Evolutionary conservation across 1,140 invertebrate species (phyloP).

Genomic region (Thaumatotibia leucotreta): DNA sequence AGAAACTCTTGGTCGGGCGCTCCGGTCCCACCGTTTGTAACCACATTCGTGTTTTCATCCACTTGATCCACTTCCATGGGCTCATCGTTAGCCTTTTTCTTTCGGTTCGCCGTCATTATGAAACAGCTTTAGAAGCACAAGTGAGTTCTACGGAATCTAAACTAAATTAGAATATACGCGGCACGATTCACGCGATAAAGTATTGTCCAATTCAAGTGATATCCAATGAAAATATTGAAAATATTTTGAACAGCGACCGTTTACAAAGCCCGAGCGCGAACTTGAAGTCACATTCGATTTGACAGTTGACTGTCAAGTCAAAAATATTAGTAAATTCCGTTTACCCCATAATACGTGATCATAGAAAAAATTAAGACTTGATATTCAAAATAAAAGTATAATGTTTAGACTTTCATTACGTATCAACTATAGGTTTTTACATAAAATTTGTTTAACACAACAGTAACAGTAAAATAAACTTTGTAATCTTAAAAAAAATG

Average conservation of each 20-base stretch:
- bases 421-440: no score
- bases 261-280: constrained; percentile 9
- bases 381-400: no score
- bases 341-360: not conserved
- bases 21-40: constrained; percentile 22
- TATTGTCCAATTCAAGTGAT: not conserved
- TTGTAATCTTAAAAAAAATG: no score
- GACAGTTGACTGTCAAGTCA: not conserved
- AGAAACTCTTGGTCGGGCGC: constrained; percentile 27
- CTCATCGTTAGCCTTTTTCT: constrained; percentile 44
- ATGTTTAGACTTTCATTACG: no score
- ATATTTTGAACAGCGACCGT: constrained; percentile 18
- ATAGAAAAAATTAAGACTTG: not conserved
- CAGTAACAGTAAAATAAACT: no score
- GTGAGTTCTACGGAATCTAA: not conserved
- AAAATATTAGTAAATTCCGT: not conserved
- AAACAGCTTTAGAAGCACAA: not conserved
- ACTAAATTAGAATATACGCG: not conserved
- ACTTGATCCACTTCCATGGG: constrained; percentile 64
- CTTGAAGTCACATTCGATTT: not conserved
- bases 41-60: constrained; percentile 32
- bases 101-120: constrained; percentile 49
- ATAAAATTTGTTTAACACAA: no score
- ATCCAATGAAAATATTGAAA: not conserved
- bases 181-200: not conserved